These are phyloP conservation scores for Limnodromus scolopaceus DNA, from an alignment of 2,797 vertebrate genomes.

Conservation along the genomic window DNA sequence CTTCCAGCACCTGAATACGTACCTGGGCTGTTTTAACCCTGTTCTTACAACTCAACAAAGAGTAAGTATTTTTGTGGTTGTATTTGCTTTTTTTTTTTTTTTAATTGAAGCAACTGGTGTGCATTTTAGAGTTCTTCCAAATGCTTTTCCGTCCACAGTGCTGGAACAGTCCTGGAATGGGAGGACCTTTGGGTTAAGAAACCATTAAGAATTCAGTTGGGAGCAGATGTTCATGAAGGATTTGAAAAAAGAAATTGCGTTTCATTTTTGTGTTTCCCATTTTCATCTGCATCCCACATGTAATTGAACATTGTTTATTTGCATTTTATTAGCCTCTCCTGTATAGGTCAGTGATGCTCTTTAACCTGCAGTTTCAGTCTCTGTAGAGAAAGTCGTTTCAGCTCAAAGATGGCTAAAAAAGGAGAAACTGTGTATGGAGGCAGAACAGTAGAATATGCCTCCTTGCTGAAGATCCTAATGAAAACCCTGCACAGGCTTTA, in stretches of 20 bases:
- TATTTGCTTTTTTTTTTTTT: neutral
- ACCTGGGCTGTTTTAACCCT: neutral
- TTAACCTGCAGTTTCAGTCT: neutral
- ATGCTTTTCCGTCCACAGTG: fast-evolving
- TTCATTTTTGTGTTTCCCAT: neutral
- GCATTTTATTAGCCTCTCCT: neutral
- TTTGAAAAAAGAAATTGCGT: neutral
- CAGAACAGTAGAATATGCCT: neutral
- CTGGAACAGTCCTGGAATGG: neutral
- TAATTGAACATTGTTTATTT: neutral
- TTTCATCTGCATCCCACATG: neutral
- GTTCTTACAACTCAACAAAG: neutral
- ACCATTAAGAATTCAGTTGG: neutral
- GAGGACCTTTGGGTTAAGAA: neutral
- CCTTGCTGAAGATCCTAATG: neutral
- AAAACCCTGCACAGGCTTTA: neutral
- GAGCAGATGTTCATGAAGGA: neutral
- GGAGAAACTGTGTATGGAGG: neutral
- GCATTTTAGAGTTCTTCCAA: neutral
- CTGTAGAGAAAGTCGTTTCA: neutral
- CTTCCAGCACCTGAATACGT: neutral
- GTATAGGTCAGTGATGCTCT: neutral
- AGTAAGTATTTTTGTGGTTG: neutral
- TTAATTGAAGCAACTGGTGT: neutral
- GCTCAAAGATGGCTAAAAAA: neutral